Conservation (phyloP, 1,140 invertebrate genomes). For the Drosophila lacertosa region DNA sequence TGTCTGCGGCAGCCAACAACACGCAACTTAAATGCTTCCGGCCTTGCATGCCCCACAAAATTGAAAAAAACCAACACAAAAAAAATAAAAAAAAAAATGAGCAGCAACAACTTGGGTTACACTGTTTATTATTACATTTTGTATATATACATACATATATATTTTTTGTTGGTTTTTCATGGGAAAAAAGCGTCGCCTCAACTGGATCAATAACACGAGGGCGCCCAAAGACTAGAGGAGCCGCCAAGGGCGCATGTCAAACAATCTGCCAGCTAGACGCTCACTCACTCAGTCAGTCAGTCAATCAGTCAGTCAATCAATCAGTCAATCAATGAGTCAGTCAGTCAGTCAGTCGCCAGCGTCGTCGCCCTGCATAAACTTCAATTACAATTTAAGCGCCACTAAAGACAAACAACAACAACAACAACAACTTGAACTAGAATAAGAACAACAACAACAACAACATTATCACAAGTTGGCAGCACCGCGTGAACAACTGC, state of each 20-base stretch:
- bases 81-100: no score
- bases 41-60: slow-evolving; percentile 28
- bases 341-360: slow-evolving; percentile 33
- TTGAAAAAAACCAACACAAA: neutral
- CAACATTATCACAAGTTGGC: slow-evolving; percentile 25
- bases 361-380: slow-evolving; percentile 50
- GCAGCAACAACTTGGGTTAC: slow-evolving; percentile 15
- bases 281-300: slow-evolving; percentile 31
- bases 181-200: slow-evolving; percentile 47
- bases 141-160: no score
- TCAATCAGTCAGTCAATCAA: slow-evolving; percentile 36
- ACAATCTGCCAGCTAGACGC: slow-evolving; percentile 33
- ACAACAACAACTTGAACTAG: slow-evolving; percentile 9
- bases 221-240: slow-evolving; percentile 23
- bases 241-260: slow-evolving; percentile 59
- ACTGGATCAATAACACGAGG: slow-evolving; percentile 67
- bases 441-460: slow-evolving; percentile 13
- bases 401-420: slow-evolving; percentile 42
- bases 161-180: slow-evolving; percentile 38
- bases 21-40: slow-evolving; percentile 46
- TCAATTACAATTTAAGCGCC: slow-evolving; percentile 67
- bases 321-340: slow-evolving; percentile 33
- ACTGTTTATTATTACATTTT: slow-evolving; percentile 2
- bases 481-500: slow-evolving; percentile 41
- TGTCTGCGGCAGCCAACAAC: slow-evolving; percentile 67